Base-by-base conservation (phyloP, 64 coral and sea anemone species). In the Pachyseris speciosa region DNA sequence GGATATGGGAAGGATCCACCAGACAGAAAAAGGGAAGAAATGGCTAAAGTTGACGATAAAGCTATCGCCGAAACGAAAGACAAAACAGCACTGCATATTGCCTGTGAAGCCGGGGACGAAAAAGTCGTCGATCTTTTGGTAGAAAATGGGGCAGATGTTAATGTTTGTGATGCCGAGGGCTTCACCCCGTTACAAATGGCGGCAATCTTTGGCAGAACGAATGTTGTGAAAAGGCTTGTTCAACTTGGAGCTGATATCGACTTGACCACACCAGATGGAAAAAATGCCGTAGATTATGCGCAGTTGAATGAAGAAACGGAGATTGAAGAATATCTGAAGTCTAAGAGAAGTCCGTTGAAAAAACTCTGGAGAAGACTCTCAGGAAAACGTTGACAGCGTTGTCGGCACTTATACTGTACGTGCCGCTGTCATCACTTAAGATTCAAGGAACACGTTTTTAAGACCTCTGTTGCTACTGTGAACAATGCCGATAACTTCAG, bases 291-390 rank as follows among this genome's bases (percentile, higher is more conserved):
- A 15, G 68, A 71, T 2, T 39, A 40, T 7, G 68, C 68, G 38
- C 68, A 39, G 2, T 7, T 71, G 68, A 71, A 71, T 20, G 33
- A 71, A 39, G 68, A 71, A 71, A 3, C 22, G 2, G 68, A 71
- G 7, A 71, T 71, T 71, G 68, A 71, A 20, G 68, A 71, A 37
- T 71, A 71, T 71, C 68, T 71, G 16, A 41, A 71, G 13, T 39
- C 34, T 5, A 71, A 40, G 37, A 71, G 15, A 20, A 20, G 3
- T 55, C 20, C 51, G 4, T 15, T 19, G 51, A 1, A 15, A 55
- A 55, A 19, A 55, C n/a, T n/a, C n/a, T n/a, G n/a, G n/a, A n/a
- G n/a, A n/a, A n/a, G n/a, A n/a, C n/a, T n/a, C n/a, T n/a, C n/a
- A n/a, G n/a, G n/a, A n/a, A n/a, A n/a, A n/a, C n/a, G n/a, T n/a